Evolutionary conservation across 2,888 invertebrate species (phyloP), one percentile per base, ranked within the genome.

Genomic region (Drosophila multiciliata): DNA sequence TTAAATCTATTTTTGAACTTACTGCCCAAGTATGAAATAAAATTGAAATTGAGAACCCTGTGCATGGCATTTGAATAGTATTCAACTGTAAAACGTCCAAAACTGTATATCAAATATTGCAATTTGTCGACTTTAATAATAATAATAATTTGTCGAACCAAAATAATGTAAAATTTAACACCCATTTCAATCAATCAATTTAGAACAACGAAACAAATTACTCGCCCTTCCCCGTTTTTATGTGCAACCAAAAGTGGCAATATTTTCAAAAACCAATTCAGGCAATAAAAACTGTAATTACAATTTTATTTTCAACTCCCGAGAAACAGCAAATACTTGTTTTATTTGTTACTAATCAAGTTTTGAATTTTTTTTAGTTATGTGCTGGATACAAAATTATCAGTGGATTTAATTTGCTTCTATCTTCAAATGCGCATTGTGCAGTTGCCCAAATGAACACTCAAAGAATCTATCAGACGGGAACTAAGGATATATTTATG

Each of bases 241-340:
- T 78, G 62, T 74, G 40, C 64, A 78, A 74, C 57, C 62, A 57
- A 67, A 29, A 54, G 74, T 50, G 29, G 61, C 75, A 73, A 75
- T 66, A 80, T 79, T 82, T 75, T 73, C 38, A 38, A 57, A 65
- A 69, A 29, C 4, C 15, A n/a, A 62, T 58, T 75, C 80, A 58
- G 83, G 86, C 80, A 82, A 84, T 82, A 86, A 82, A 82, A 75
- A 66, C 70, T 58, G 68, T 67, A 73, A 63, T 69, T 78, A 38
- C 52, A 78, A 60, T 69, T 66, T 77, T 63, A 57, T 54, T 76
- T 74, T 61, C 9, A 66, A 60, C 59, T 63, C 63, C 78, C 67
- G 73, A 67, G 35, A 62, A 77, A 49, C 77, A 62, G 61, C 70
- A 75, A 55, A 50, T 40, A 0, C 54, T 50, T 68, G 79, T 79